phyloP scores from a whole-genome alignment of 2,888 invertebrate genomes.

The Sphaerophoria rueppellii region DNA sequence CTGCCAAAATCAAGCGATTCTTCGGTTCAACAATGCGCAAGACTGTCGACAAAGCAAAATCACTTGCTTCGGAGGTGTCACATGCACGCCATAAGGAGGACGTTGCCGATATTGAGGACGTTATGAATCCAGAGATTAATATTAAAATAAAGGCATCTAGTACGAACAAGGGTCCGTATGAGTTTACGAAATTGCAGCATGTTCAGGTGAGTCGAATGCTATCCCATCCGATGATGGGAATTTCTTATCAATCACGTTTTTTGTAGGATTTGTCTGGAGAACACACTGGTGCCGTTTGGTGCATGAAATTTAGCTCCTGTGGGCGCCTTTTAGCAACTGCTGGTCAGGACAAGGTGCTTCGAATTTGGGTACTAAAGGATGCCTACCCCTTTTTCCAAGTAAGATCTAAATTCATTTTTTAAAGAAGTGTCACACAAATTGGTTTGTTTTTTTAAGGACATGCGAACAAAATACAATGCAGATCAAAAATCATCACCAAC shows the following conservation, averaged over 20 bases:
- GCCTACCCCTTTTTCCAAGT: slow-evolving; percentile 95
- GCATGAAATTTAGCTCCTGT: slow-evolving; percentile 98
- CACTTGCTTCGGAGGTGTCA: slow-evolving; percentile 93
- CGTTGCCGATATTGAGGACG: slow-evolving; percentile 92
- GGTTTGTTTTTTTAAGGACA: slow-evolving; percentile 85
- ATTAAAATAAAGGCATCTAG: slow-evolving; percentile 96
- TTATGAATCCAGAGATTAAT: slow-evolving; percentile 89
- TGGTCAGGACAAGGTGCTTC: slow-evolving; percentile 96
- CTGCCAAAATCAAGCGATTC: slow-evolving; percentile 88
- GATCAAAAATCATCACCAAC: slow-evolving; percentile 95
- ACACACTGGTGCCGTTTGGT: slow-evolving; percentile 98
- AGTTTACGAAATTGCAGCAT: slow-evolving; percentile 95
- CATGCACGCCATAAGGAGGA: slow-evolving; percentile 94
- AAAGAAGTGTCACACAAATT: slow-evolving; percentile 10
- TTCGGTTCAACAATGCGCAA: slow-evolving; percentile 95
- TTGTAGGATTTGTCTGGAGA: slow-evolving; percentile 89
- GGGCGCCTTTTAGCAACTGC: slow-evolving; percentile 97
- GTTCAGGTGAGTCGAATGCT: slow-evolving; percentile 86
- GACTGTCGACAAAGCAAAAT: slow-evolving; percentile 95
- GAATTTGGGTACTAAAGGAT: slow-evolving; percentile 97
- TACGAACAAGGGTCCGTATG: slow-evolving; percentile 98
- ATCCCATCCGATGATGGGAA: neutral
- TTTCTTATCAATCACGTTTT: slow-evolving; percentile 15
- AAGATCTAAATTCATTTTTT: slow-evolving; percentile 47
- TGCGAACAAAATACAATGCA: slow-evolving; percentile 96